phyloP scores from a whole-genome alignment of 2,888 invertebrate genomes.

The Acanthoscelides obtectus region DNA sequence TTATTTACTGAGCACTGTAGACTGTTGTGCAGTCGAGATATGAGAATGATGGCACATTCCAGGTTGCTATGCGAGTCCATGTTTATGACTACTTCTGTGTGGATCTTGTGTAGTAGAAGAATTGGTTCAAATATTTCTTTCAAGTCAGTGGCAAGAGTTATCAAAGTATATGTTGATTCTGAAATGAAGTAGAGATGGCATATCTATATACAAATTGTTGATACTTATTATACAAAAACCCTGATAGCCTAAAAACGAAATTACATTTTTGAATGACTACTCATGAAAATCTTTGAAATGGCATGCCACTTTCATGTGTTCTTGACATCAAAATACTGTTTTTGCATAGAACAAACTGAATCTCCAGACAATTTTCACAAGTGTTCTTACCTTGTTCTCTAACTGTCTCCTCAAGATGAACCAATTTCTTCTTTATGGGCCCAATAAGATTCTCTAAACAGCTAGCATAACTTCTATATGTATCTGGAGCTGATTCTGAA shows the following conservation, averaged over 20 bases:
- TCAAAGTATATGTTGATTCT: conserved; percentile 40
- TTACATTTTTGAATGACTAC: too few species aligned
- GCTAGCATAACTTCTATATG: conserved; percentile 37
- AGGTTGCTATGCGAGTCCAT: conserved; percentile 24
- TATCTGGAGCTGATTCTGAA: conserved; percentile 28
- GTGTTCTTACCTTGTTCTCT: conserved; percentile 35
- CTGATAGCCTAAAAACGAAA: too few species aligned
- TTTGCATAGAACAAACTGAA: too few species aligned
- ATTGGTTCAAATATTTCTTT: conserved; percentile 33
- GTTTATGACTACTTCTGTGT: conserved; percentile 31
- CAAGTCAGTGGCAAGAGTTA: conserved; percentile 34
- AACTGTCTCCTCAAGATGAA: conserved; percentile 35
- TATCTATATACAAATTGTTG: too few species aligned
- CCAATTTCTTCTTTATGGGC: conserved; percentile 33
- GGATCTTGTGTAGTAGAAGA: conserved; percentile 31
- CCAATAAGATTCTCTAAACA: conserved; percentile 33
- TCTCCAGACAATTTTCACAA: too few species aligned
- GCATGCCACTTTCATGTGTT: not conserved
- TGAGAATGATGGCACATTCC: conserved; percentile 31
- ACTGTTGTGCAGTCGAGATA: conserved; percentile 34
- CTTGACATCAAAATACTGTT: too few species aligned
- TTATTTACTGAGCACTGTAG: conserved; percentile 33
- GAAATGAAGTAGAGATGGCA: conserved; percentile 21
- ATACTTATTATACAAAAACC: too few species aligned
- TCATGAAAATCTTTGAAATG: too few species aligned